Conservation (phyloP, 2,113 vertebrate species). For the Lampris megalopsis region DNA sequence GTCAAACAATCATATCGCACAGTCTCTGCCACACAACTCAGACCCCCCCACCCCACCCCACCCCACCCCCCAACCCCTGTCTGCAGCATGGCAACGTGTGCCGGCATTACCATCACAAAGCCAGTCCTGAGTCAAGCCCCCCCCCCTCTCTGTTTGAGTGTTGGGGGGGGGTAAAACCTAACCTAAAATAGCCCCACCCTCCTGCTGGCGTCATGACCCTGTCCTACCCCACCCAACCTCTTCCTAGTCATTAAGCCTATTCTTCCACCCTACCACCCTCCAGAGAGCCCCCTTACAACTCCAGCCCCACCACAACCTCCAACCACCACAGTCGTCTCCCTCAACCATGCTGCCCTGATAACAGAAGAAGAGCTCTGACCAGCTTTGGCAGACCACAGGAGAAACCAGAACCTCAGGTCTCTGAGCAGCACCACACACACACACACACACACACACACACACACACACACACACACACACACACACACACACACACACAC, state of each 20-base stretch:
- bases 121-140: background rate
- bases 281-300: too few species aligned
- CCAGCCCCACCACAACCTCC: background rate
- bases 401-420: too few species aligned
- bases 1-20: background rate
- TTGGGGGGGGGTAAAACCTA: background rate
- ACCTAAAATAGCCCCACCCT: constrained; percentile 6
- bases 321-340: background rate
- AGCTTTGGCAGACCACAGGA: too few species aligned
- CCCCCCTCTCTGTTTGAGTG: background rate
- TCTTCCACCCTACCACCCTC: too few species aligned
- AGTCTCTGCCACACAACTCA: background rate
- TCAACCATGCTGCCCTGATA: background rate
- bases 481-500: too few species aligned
- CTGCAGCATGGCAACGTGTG: constrained; percentile 17
- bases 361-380: too few species aligned
- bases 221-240: background rate
- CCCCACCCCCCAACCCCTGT: background rate
- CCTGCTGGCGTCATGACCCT: background rate
- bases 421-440: too few species aligned
- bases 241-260: too few species aligned
- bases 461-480: too few species aligned
- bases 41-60: background rate
- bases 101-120: constrained; percentile 11
- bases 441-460: too few species aligned